Conservation (phyloP, 2,888 invertebrate species). For the Tubulanus polymorphus region DNA sequence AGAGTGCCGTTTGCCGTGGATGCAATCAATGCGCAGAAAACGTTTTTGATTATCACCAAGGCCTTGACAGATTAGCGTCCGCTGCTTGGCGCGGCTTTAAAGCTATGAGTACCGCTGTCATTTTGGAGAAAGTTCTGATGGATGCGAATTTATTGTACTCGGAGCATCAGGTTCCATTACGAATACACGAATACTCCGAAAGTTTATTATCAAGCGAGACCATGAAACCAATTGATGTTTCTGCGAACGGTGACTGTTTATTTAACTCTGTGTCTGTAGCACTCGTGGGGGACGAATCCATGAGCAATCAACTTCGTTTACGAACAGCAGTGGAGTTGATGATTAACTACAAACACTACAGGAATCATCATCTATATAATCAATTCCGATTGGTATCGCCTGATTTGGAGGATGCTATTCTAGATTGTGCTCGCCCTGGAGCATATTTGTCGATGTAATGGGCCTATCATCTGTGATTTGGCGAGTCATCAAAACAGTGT, state of each 20-base stretch:
- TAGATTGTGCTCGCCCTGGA: not conserved
- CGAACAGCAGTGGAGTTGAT: not conserved
- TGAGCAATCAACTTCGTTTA: not conserved
- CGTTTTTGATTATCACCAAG: too few relatives aligned
- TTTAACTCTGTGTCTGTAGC: not conserved
- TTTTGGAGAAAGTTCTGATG: too few relatives aligned
- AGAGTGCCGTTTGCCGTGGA: too few relatives aligned
- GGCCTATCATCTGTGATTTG: not conserved
- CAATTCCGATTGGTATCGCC: too few relatives aligned
- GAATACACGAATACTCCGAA: too few relatives aligned
- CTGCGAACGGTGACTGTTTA: not conserved
- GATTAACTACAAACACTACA: not conserved
- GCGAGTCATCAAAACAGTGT: not conserved
- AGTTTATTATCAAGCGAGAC: constrained; percentile 7
- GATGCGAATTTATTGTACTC: too few relatives aligned
- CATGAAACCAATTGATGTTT: not conserved
- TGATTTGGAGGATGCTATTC: not conserved
- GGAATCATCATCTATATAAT: not conserved
- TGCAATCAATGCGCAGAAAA: too few relatives aligned
- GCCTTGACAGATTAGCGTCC: too few relatives aligned
- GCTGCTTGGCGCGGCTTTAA: too few relatives aligned
- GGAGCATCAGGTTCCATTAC: too few relatives aligned
- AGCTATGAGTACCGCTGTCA: too few relatives aligned
- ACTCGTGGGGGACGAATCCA: not conserved
- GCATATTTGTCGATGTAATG: not conserved